Percentiles rank a stretch among this genome's conserved stretches.
phyloP scores from a whole-genome alignment of 2,797 vertebrate species.

The Centroberyx gerrardi region DNA sequence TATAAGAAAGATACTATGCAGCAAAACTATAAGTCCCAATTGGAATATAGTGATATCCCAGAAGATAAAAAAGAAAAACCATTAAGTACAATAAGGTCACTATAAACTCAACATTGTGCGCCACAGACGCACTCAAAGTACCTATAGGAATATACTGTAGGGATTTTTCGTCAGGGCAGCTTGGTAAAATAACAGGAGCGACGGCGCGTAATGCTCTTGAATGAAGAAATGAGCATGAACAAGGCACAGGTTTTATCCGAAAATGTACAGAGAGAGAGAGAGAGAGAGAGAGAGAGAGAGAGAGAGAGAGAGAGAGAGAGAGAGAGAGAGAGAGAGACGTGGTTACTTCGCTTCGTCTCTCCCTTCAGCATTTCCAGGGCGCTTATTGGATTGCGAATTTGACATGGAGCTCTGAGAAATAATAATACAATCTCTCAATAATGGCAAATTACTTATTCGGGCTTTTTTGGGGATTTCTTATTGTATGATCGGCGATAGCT shows the following conservation, averaged over 20 bases:
- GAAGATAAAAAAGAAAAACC: too few relatives aligned
- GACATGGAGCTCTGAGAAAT: background rate
- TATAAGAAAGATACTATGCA: too few relatives aligned
- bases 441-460: constrained; percentile 14
- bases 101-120: too few relatives aligned
- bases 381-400: background rate
- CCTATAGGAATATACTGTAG: too few relatives aligned
- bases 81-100: too few relatives aligned
- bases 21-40: too few relatives aligned
- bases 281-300: background rate
- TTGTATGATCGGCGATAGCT: constrained; percentile 2
- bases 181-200: constrained; percentile 37
- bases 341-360: background rate
- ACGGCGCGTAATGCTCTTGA: constrained; percentile 19
- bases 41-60: too few relatives aligned
- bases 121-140: too few relatives aligned
- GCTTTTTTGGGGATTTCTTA: background rate
- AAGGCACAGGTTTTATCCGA: constrained; percentile 17
- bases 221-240: constrained; percentile 33
- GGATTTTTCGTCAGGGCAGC: constrained; percentile 12
- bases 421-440: background rate
- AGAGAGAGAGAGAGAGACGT: background rate
- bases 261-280: constrained; percentile 25
- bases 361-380: constrained; percentile 4
- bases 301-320: background rate